A percentile compares a stretch with the other conserved stretches of the same genome.
Conservation (phyloP, 2,113 vertebrate species). For the Ramphastos sulfuratus region DNA sequence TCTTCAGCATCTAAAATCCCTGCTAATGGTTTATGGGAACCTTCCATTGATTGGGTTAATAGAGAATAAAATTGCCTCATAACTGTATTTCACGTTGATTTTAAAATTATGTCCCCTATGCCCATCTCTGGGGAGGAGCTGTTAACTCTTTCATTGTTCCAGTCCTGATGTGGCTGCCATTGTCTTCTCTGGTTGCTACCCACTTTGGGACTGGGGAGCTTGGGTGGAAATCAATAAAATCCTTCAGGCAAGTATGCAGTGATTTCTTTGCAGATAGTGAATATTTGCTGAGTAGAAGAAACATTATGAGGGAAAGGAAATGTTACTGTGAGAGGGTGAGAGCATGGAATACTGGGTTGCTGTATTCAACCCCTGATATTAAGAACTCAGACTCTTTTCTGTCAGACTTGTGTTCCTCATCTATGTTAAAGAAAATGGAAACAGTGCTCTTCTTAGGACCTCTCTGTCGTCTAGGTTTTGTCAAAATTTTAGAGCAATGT, state of each 20-base stretch:
- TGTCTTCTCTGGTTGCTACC: neutral
- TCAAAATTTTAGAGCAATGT: neutral
- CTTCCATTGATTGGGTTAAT: slow-evolving; percentile 87
- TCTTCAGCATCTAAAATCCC: slow-evolving; percentile 71
- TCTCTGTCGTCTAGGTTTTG: neutral
- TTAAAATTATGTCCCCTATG: slow-evolving; percentile 71
- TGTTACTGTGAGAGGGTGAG: neutral
- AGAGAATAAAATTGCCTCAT: slow-evolving; percentile 86
- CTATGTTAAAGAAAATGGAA: neutral
- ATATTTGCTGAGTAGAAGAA: neutral
- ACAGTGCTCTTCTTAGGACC: neutral
- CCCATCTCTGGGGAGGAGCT: slow-evolving; percentile 29
- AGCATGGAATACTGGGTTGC: neutral
- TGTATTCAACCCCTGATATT: neutral
- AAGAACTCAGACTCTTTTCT: neutral
- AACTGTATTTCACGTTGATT: slow-evolving; percentile 77
- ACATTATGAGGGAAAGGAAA: neutral
- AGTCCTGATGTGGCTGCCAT: neutral
- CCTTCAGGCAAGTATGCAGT: neutral
- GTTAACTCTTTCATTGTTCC: slow-evolving; percentile 13
- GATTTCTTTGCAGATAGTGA: neutral
- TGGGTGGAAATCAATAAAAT: neutral
- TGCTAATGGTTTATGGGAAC: slow-evolving; percentile 80
- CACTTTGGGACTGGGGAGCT: neutral
- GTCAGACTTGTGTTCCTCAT: neutral